These are phyloP conservation scores for Anthopleura xanthogrammica DNA, from an alignment of 92 coral and sea anemone species.

Conservation along the genomic window DNA sequence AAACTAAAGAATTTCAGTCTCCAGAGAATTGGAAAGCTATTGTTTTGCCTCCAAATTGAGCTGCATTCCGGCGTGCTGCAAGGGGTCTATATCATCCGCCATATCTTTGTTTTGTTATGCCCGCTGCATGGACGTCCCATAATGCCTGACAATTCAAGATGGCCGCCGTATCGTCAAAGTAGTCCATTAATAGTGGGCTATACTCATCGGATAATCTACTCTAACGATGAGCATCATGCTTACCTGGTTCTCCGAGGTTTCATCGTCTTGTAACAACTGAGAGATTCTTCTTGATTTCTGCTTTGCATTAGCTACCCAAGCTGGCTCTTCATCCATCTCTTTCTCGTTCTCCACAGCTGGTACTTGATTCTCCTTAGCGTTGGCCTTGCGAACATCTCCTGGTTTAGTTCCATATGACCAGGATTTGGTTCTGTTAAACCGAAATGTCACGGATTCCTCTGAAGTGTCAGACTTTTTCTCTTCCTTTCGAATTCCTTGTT, in stretches of 20 bases:
- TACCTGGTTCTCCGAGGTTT: slow-evolving; percentile 48
- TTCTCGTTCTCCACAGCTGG: background rate
- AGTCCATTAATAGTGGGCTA: no score
- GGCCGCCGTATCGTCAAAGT: no score
- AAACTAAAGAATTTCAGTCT: no score
- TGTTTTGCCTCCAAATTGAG: no score
- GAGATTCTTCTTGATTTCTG: slow-evolving; percentile 59
- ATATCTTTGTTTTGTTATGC: no score
- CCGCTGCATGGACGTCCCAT: no score
- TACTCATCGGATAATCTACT: no score
- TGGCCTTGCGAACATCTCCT: slow-evolving; percentile 3
- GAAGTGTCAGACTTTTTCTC: background rate
- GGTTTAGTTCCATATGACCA: slow-evolving; percentile 36
- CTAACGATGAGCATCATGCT: background rate
- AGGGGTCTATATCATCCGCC: no score
- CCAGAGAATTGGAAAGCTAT: no score
- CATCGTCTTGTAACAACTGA: slow-evolving; percentile 54
- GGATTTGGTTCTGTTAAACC: slow-evolving; percentile 47
- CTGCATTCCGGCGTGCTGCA: no score
- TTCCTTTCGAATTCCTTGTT: background rate
- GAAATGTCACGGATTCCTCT: slow-evolving; percentile 1
- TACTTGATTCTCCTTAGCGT: slow-evolving; percentile 1
- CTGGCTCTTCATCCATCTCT: slow-evolving; percentile 25
- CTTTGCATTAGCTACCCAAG: slow-evolving; percentile 77
- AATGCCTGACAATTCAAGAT: no score